phyloP scores from a whole-genome alignment of 2,888 invertebrate species.

The Polylopha cassiicola region DNA sequence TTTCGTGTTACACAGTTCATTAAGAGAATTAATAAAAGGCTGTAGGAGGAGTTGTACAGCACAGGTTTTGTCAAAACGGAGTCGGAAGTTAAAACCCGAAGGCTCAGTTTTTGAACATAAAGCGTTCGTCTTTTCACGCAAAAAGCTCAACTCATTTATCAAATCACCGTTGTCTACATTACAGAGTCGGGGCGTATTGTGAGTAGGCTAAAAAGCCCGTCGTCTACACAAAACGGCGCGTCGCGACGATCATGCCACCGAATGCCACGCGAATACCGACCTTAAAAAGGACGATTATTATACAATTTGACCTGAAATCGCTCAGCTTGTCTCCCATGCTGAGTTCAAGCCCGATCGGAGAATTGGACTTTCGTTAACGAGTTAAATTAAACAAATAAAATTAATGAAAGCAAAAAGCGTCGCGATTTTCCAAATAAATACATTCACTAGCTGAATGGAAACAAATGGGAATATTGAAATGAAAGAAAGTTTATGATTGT shows the following conservation, averaged over 20 bases:
- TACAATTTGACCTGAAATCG: conserved; percentile 27
- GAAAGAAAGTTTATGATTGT: conserved; percentile 12
- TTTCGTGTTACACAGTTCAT: conserved; percentile 31
- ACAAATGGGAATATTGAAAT: conserved; percentile 35
- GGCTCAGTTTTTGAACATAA: conserved; percentile 43
- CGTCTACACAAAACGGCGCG: conserved; percentile 47
- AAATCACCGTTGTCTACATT: conserved; percentile 69
- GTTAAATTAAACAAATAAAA: conserved; percentile 62
- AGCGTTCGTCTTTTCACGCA: conserved; percentile 56
- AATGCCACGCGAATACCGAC: conserved; percentile 44
- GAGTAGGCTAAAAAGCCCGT: conserved; percentile 62
- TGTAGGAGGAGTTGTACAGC: conserved; percentile 38
- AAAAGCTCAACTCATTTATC: conserved; percentile 65
- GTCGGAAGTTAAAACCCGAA: conserved; percentile 25
- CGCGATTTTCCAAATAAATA: conserved; percentile 48
- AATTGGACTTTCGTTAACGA: conserved; percentile 57
- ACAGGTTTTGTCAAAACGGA: conserved; percentile 51
- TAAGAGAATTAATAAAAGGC: conserved; percentile 36
- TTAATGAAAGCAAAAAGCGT: conserved; percentile 56
- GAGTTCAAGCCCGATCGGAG: conserved; percentile 39
- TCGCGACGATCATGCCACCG: conserved; percentile 36
- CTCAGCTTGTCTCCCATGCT: conserved; percentile 11
- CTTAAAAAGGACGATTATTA: conserved; percentile 34
- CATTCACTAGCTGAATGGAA: conserved; percentile 33
- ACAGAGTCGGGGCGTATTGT: conserved; percentile 56